phyloP scores from a whole-genome alignment of 2,113 vertebrate genomes.

The Narcine bancroftii region DNA sequence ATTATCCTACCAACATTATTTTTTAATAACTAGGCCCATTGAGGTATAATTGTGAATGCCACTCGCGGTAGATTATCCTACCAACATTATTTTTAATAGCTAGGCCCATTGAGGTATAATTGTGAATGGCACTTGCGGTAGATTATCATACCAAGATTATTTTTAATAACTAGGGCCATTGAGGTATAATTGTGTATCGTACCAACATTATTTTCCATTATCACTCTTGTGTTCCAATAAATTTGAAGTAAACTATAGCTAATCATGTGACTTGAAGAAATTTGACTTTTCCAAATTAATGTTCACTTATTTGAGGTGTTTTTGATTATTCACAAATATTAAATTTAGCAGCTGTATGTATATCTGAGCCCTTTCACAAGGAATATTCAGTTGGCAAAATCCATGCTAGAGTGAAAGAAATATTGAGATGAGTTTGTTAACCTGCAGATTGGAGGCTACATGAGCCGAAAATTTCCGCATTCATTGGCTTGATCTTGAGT shows the following conservation, averaged over 20 bases:
- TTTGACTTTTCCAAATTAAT: background rate
- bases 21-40: no score
- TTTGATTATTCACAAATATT: background rate
- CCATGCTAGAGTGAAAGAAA: background rate
- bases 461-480: background rate
- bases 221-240: background rate
- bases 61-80: no score
- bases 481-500: background rate
- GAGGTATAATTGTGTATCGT: no score
- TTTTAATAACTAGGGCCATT: no score
- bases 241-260: background rate
- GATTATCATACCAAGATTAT: no score
- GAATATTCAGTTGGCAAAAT: background rate
- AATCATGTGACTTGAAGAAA: background rate
- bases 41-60: no score
- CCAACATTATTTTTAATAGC: no score
- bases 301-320: background rate
- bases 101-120: no score
- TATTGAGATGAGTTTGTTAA: background rate
- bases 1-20: no score
- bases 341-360: background rate
- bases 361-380: background rate
- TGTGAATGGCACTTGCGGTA: no score
- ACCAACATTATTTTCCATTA: constrained; percentile 7
- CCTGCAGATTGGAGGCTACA: background rate